Percentiles rank a stretch among this genome's conserved stretches.
phyloP scores from a whole-genome alignment of 2,888 invertebrate species.

The Hydroisotoma schaefferi region DNA sequence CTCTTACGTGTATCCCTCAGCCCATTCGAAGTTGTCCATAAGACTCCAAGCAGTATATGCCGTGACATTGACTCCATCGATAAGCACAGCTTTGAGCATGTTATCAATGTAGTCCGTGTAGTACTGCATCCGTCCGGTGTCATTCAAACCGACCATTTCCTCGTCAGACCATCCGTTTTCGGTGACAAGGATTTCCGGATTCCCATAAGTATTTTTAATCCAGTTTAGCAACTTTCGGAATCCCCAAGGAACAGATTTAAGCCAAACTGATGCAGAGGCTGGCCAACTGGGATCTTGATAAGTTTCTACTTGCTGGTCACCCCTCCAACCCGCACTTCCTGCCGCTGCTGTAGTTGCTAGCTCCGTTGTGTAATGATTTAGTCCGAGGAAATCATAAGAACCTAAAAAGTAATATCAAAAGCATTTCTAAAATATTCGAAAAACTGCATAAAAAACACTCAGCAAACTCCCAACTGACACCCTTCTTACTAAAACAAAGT shows the following conservation, averaged over 20 bases:
- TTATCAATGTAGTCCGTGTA: conserved; percentile 43
- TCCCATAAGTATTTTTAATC: conserved; percentile 48
- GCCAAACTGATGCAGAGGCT: conserved; percentile 30
- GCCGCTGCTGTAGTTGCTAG: not conserved
- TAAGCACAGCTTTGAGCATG: conserved; percentile 41
- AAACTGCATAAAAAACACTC: not conserved
- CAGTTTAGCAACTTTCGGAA: conserved; percentile 37
- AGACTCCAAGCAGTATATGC: conserved; percentile 28
- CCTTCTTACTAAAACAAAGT: too few species aligned
- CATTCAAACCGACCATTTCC: conserved; percentile 27
- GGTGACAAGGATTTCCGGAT: conserved; percentile 50
- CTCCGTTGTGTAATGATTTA: conserved; percentile 24
- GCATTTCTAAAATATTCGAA: not conserved
- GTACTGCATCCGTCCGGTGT: conserved; percentile 42
- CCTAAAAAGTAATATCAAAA: conserved; percentile 6
- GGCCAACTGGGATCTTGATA: conserved; percentile 36
- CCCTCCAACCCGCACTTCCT: conserved; percentile 14
- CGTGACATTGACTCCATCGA: conserved; percentile 38
- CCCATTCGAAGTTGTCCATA: conserved; percentile 31
- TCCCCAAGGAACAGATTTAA: conserved; percentile 42
- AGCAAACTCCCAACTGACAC: too few species aligned
- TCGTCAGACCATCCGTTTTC: conserved; percentile 42
- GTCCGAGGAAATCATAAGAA: conserved; percentile 18
- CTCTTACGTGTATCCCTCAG: not conserved
- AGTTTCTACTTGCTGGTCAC: conserved; percentile 22